Percentiles rank a stretch among this genome's conserved stretches.
Conservation (phyloP, 2,113 vertebrate species). For the Tychaedon coryphoeus region DNA sequence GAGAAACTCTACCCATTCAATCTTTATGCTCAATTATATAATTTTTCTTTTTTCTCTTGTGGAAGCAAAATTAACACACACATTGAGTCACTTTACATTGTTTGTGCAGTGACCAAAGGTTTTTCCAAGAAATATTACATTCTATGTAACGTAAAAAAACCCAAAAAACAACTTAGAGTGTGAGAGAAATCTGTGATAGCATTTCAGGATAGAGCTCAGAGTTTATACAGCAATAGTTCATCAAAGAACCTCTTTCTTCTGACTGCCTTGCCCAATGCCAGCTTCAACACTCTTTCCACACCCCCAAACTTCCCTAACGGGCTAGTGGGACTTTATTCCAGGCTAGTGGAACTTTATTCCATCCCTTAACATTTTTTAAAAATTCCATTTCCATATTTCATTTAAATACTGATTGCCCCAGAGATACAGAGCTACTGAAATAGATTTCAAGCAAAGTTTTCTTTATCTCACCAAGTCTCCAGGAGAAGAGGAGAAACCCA, state of each 20-base stretch:
- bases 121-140: background rate
- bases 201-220: background rate
- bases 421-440: background rate
- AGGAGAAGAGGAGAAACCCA: slow-evolving; percentile 17
- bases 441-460: background rate
- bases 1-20: background rate
- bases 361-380: background rate
- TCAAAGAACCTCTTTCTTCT: background rate
- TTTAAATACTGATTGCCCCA: background rate
- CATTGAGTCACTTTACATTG: background rate
- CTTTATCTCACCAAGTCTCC: background rate
- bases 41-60: background rate
- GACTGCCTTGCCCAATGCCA: background rate
- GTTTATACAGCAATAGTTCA: background rate
- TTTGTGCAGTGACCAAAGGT: background rate
- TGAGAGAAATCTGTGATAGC: background rate
- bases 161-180: background rate
- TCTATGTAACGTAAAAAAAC: background rate
- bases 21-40: background rate
- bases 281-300: background rate
- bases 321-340: background rate
- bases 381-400: background rate
- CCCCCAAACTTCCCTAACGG: background rate
- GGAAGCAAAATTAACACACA: background rate
- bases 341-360: background rate